A percentile compares a stretch with the other conserved stretches of the same genome.
Evolutionary conservation across 2,888 invertebrate species (phyloP).

Genomic region (Melieria picta): DNA sequence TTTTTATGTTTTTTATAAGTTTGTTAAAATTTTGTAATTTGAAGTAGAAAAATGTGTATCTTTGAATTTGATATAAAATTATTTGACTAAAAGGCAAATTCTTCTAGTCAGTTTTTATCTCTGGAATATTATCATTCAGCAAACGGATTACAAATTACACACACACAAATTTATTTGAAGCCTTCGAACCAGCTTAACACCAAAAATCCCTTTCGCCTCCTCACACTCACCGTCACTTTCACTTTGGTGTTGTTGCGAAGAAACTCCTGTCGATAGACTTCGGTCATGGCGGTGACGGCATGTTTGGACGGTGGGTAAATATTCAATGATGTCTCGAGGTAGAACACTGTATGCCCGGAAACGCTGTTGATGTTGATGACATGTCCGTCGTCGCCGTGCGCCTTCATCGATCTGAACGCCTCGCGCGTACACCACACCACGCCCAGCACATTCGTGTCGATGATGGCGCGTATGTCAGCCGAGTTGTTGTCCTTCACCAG

Average conservation of each 20-base stretch:
- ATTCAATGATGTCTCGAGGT: slow-evolving; percentile 42
- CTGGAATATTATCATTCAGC: too few species aligned
- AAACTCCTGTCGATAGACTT: slow-evolving; percentile 27
- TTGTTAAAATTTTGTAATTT: too few species aligned
- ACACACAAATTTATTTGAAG: too few species aligned
- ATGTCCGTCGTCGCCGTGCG: slow-evolving; percentile 67
- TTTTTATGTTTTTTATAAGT: too few species aligned
- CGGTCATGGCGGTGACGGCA: slow-evolving; percentile 24
- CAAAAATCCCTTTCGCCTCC: too few species aligned
- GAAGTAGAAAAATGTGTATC: too few species aligned
- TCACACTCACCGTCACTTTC: slow-evolving; percentile 17
- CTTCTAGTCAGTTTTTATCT: neutral
- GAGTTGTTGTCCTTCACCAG: slow-evolving; percentile 45
- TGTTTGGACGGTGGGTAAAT: slow-evolving; percentile 15
- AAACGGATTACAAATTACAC: too few species aligned
- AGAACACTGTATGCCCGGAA: slow-evolving; percentile 51
- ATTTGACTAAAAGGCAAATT: too few species aligned
- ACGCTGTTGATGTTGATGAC: slow-evolving; percentile 67
- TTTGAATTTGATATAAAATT: too few species aligned
- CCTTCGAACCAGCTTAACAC: too few species aligned
- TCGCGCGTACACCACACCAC: slow-evolving; percentile 66
- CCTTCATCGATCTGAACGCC: slow-evolving; percentile 67
- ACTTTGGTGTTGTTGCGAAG: slow-evolving; percentile 7
- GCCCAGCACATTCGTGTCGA: slow-evolving; percentile 68
- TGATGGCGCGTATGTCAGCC: slow-evolving; percentile 50